phyloP scores from a whole-genome alignment of 1,140 invertebrate species.

The Anoplophora glabripennis region DNA sequence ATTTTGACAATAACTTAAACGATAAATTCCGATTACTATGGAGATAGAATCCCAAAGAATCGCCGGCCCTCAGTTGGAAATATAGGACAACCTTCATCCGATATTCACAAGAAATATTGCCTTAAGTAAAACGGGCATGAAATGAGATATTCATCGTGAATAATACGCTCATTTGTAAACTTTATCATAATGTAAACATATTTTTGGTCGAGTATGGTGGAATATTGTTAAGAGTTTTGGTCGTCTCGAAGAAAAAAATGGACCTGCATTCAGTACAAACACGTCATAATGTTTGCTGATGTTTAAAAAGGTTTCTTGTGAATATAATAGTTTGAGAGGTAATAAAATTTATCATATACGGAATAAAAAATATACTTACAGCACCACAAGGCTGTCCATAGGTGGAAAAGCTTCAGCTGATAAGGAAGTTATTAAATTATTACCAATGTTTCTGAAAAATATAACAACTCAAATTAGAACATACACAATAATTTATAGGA shows the following conservation, averaged over 20 bases:
- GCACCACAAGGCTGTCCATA: slow-evolving; percentile 59
- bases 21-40: slow-evolving; percentile 14
- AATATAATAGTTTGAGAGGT: not conserved
- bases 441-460: slow-evolving; percentile 65
- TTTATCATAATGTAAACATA: no score
- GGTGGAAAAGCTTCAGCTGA: slow-evolving; percentile 59
- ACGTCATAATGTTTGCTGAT: no score
- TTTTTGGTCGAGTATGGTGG: no score
- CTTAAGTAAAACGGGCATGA: slow-evolving; percentile 9
- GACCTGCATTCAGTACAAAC: no score
- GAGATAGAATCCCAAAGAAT: slow-evolving; percentile 12
- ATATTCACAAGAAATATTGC: slow-evolving; percentile 4
- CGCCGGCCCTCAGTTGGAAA: slow-evolving; percentile 12
- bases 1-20: slow-evolving; percentile 19
- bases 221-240: no score
- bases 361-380: slow-evolving; percentile 60
- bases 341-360: no score
- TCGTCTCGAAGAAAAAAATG: no score
- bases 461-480: not conserved
- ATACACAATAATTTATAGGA: no score
- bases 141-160: slow-evolving; percentile 5
- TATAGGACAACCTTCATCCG: slow-evolving; percentile 15
- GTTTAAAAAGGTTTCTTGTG: not conserved
- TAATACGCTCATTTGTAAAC: slow-evolving; percentile 14
- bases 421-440: slow-evolving; percentile 63